Evolutionary conservation across 2,888 invertebrate species (phyloP), one percentile per base, ranked within the genome.

Genomic region (Ecdyonurus torrentis): DNA sequence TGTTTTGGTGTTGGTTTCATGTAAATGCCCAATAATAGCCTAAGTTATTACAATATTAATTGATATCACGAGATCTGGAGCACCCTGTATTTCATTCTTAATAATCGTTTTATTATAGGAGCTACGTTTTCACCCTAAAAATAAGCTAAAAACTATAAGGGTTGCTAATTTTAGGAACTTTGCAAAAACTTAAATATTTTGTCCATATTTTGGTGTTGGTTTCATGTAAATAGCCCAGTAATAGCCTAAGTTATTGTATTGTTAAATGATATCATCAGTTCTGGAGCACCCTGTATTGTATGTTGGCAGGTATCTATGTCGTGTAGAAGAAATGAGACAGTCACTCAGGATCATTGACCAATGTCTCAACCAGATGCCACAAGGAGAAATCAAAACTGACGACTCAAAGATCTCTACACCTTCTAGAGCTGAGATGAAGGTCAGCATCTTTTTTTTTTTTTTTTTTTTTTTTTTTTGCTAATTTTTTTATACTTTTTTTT

Each of bases 321-420:
- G 92, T n/a, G 71, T 92, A 2, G 89, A 90, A 69, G 94, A 94
- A 76, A 94, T 99, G 98, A 83, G 99, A 37, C 93, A 99, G 74
- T 95, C 94, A 0, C 76, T 98, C 61, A 83, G 88, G 65, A 97
- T 99, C 69, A 92, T 99, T 63, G 86, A 91, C 63, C 98, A 99
- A 75, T 98, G 98, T 71, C 77, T 99, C 64, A 98, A 99, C 77
- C 82, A 96, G 76, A 99, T 99, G 97, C 99, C 99, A 0, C 71
- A 85, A 0, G 98, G 97, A 0, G 96, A 96, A 76, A 78, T 98
- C 37, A 91, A 89, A 75, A 87, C 91, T 0, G 99, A 99, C 72
- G 99, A 99, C 74, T 87, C 90, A 53, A 99, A 99, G 76, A 80
- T 99, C 1, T 83, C 89, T 0, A 89, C 96, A 5, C 99, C 99